Evolutionary conservation across 2,797 vertebrate species (phyloP), one percentile per base, ranked within the genome.

Genomic region (Lacerta viridis): DNA sequence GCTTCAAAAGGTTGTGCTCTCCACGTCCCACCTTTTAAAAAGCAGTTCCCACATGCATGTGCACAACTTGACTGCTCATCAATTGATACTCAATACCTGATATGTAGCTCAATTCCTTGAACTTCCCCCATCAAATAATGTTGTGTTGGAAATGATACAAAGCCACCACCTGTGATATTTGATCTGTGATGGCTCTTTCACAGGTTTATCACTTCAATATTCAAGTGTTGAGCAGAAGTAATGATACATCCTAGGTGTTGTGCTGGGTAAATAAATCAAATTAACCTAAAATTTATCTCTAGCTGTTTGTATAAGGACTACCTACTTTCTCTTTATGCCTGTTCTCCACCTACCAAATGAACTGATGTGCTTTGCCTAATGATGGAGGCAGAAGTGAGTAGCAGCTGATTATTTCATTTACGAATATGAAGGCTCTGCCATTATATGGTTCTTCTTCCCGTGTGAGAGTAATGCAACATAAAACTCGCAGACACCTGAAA

Each of bases 1-100:
- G 4, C 72, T 90, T 89, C 39, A 90, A 93, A 90, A 66, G 9
- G n/a, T 50, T 81, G 33, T 59, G 46, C 23, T 76, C 69, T 50
- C 55, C 41, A 3, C 7, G 92, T 39, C 4, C 36, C 9, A 1
- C 25, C 59, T 87, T 69, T 79, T 29, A 78, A 7, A 87, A 17
- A 55, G 2, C 41, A 80, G 39, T 79, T 80, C 76, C 74, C 50
- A 66, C 68, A 20, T 50, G 17, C 41, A 50, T 64, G 78, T 66
- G 80, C 17, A 36, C 39, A 64, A 13, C 17, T 29, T 68, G 78
- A 75, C 64, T 64, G 61, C 71, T 25, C 3, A 80, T 80, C 41
- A 36, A 8, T n/a, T 46, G 2, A 6, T 75, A 50, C 13, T 80
- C 18, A 20, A 33, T 17, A 39, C 33, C 5, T 46, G 59, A 50